phyloP scores from a whole-genome alignment of 2,888 invertebrate species.

The Eulithis prunata region DNA sequence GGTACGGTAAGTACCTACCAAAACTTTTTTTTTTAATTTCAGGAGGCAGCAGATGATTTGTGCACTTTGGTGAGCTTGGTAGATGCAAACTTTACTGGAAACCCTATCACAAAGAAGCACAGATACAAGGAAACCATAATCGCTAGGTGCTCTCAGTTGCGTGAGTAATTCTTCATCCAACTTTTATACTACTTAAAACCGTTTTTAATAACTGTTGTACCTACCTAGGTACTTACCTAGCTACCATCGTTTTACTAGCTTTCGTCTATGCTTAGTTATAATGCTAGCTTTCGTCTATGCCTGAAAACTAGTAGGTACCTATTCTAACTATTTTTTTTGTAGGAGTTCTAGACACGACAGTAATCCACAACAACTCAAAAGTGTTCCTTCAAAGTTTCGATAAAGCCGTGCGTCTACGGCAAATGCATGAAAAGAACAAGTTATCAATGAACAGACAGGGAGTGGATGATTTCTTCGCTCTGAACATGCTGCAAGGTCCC shows the following conservation, averaged over 20 bases:
- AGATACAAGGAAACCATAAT: slow-evolving; percentile 88
- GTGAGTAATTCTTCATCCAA: slow-evolving; percentile 62
- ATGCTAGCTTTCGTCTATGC: no score
- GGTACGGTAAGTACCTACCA: neutral
- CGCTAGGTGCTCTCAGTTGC: slow-evolving; percentile 84
- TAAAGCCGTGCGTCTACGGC: slow-evolving; percentile 78
- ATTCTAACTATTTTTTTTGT: slow-evolving; percentile 35
- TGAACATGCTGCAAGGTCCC: slow-evolving; percentile 71
- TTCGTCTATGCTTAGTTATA: no score
- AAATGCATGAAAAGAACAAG: slow-evolving; percentile 69
- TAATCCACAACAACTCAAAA: slow-evolving; percentile 84
- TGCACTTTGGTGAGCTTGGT: slow-evolving; percentile 82
- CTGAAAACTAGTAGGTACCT: no score
- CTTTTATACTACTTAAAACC: no score
- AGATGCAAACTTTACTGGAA: slow-evolving; percentile 84
- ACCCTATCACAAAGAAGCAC: slow-evolving; percentile 86
- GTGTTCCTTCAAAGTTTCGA: slow-evolving; percentile 87
- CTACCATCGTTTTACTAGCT: no score
- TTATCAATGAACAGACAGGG: slow-evolving; percentile 57
- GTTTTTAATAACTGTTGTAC: no score
- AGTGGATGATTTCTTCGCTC: slow-evolving; percentile 70
- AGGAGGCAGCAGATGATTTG: slow-evolving; percentile 82
- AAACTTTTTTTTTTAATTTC: slow-evolving; percentile 39
- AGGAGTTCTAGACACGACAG: slow-evolving; percentile 86
- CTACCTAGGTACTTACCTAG: no score